A percentile compares a stretch with the other conserved stretches of the same genome.
These are phyloP conservation scores for Tringa solitaria DNA, from an alignment of 2,113 vertebrate species.

Conservation along the genomic window DNA sequence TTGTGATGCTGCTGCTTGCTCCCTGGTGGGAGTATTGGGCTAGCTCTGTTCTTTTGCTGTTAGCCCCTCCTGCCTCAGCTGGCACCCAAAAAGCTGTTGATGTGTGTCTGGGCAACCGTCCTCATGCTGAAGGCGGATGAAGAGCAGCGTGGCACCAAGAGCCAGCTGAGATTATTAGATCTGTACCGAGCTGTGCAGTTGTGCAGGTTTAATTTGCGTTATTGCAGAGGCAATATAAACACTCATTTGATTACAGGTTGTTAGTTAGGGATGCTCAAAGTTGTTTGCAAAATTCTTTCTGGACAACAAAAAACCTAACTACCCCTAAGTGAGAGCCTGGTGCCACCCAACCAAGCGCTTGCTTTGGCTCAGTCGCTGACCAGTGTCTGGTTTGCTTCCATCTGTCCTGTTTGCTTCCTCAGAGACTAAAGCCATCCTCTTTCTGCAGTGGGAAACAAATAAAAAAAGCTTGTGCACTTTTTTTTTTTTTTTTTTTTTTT, in stretches of 20 bases:
- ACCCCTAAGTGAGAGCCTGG: not conserved
- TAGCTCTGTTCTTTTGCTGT: not conserved
- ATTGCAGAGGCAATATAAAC: not conserved
- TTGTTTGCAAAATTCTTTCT: not conserved
- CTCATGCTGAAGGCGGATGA: not conserved
- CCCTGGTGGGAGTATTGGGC: not conserved
- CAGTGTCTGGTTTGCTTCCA: not conserved
- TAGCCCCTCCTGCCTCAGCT: not conserved
- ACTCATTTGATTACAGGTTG: not conserved
- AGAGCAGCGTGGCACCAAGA: not conserved
- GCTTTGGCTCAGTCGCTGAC: not conserved
- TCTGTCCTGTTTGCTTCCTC: not conserved
- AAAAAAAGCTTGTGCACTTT: not conserved
- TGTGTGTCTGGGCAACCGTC: fast-evolving
- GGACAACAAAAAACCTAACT: not conserved
- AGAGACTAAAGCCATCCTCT: not conserved
- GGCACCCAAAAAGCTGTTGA: fast-evolving
- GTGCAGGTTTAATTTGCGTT: not conserved
- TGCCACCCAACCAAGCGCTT: not conserved
- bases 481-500: not conserved
- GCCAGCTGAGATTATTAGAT: not conserved
- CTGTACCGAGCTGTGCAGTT: not conserved
- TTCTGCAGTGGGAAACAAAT: not conserved
- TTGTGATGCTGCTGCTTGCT: not conserved
- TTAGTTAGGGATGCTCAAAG: not conserved